phyloP scores from a whole-genome alignment of 1,140 invertebrate genomes.

The Laupala kohalensis region DNA sequence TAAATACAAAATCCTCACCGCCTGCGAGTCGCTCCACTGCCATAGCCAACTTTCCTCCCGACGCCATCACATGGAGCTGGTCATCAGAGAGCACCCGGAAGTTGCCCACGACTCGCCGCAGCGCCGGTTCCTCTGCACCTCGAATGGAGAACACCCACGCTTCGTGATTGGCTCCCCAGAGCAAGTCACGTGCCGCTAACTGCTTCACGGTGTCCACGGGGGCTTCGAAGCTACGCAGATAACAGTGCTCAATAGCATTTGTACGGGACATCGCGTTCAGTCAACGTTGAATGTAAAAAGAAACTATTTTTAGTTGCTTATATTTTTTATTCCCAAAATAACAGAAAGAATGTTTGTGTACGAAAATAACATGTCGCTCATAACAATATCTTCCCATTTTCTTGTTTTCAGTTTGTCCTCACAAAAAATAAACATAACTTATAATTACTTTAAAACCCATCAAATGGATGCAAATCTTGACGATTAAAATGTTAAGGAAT shows the following conservation, averaged over 20 bases:
- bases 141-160: constrained; percentile 40
- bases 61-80: not conserved
- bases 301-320: no score
- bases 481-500: no score
- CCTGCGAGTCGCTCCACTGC: constrained; percentile 37
- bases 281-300: no score
- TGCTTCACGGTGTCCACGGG: constrained; percentile 37
- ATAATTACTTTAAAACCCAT: no score
- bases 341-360: no score
- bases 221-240: constrained; percentile 24
- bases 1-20: constrained; percentile 28
- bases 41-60: constrained; percentile 29
- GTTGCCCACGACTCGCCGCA: not conserved
- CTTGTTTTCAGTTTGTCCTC: no score
- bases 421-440: no score
- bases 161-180: constrained; percentile 40
- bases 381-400: no score
- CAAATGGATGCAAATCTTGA: no score
- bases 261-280: no score
- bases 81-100: constrained; percentile 2
- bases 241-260: not conserved
- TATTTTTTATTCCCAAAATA: no score
- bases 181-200: constrained; percentile 30
- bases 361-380: no score
- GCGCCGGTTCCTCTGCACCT: constrained; percentile 23